Base-by-base conservation (phyloP, 2,888 invertebrate genomes). In the Drosophila mettleri region DNA sequence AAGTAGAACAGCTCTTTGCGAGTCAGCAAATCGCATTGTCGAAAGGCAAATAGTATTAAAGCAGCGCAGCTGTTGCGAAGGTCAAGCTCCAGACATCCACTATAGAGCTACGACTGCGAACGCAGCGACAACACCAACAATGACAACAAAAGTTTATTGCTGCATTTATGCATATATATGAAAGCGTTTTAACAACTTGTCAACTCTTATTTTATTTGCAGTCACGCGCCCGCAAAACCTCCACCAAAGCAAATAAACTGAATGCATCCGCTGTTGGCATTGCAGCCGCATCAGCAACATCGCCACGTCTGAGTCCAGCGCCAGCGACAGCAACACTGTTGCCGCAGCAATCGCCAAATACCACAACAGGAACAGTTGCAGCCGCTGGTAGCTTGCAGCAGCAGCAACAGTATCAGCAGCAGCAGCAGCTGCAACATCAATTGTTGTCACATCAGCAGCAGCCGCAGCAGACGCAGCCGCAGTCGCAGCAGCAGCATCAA, bases 261-360 rank as follows among this genome's bases (percentile, higher is more conserved):
- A 92, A 90, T 90, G 88, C 91, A 71, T 74, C 79, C 63, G 83
- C 78, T 64, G 75, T 78, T 76, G 78, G 75, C 22, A 75, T 80
- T 66, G 77, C 87, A 65, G 78, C 80, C 67, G 86, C 91, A 76
- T 77, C 89, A 78, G 90, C 90, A 63, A 84, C 83, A 77, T 90
- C 92, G 78, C 91, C 91, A 58, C 86, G 88, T 73, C 85, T 91
- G 68, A 92, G 91, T 87, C 91, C 91, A 75, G 80, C 83, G 77
- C 81, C 90, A 65, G 86, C 89, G 78, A 83, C 89, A 78, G 87
- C 88, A 79, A 81, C 90, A 72, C 80, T 88, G 73, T 80, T 90
- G 89, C 90, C 91, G 69, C 91, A 91, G 85, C 90, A 86, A 79
- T 91, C 92, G 78, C 91, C 91, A 86, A 90, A 91, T 88, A 89